Evolutionary conservation across 2,888 invertebrate genomes (phyloP), one percentile per base, ranked within the genome.

Genomic region (Leptinotarsa juncta): DNA sequence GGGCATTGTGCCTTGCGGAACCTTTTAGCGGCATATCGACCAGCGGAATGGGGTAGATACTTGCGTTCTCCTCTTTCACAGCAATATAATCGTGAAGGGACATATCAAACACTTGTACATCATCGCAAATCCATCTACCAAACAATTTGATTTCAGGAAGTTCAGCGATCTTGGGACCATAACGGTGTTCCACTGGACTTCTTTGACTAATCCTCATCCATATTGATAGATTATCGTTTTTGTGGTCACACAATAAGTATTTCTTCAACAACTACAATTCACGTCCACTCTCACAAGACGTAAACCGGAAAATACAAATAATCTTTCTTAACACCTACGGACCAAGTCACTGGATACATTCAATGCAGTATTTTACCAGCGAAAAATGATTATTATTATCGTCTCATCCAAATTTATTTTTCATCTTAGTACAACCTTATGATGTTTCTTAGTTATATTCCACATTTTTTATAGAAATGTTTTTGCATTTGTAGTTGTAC

Each of bases 1-100:
- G 99, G 99, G 89, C 99, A 99, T 87, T 98, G 98, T 65, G 99
- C 99, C 90, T 99, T 99, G 79, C 99, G 94, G 92, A 99, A 99
- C 81, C 99, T 93, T 89, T 99, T 98, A 77, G 97, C 96, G 32
- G 98, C 98, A 91, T 97, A 99, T 83, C 99, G 94, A 79, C 99
- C 99, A 83, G 98, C 97, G 67, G 98, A 98, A 89, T 99, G 99
- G 65, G 99, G 99, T 86, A 99, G 91, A 89, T 97, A 99, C 88
- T 98, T 97, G 99, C 98, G 89, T 97, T 96, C 89, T 99, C 99
- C 88, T 99, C 99, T 90, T 97, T 97, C 1, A 97, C 97, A 5
- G 97, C 96, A 83, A 97, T 97, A 87, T 97, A 97, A 90, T 97
- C 97, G 91, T 92, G 73, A 73, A 71, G 92, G 65, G 98, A 97